Evolutionary conservation across 2,888 invertebrate species (phyloP).

Genomic region (Xestia sexstrigata): DNA sequence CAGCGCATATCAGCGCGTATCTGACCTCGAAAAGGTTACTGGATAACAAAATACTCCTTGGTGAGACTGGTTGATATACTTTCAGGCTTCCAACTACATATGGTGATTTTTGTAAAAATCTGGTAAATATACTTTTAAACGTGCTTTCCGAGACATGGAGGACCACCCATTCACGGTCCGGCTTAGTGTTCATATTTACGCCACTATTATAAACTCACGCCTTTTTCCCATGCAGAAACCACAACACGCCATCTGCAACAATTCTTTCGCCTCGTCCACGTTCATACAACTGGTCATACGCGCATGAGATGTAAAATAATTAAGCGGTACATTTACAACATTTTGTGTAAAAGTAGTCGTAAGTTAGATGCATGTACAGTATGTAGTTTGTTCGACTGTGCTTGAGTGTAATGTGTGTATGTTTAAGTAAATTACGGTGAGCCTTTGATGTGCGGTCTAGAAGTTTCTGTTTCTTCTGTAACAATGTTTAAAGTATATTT

Average conservation of each 20-base stretch:
- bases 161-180: background rate
- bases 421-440: slow-evolving; percentile 26
- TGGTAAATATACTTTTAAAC: background rate
- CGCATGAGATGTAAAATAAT: background rate
- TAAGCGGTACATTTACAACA: background rate
- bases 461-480: slow-evolving; percentile 12
- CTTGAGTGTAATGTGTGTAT: slow-evolving; percentile 3
- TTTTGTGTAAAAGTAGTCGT: background rate
- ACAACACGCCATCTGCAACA: background rate
- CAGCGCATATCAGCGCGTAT: too few relatives aligned
- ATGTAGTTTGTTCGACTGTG: background rate
- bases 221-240: background rate
- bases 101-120: background rate
- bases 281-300: background rate
- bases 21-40: background rate
- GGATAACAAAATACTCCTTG: background rate
- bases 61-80: background rate
- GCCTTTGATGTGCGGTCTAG: slow-evolving; percentile 35
- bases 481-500: background rate
- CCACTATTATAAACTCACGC: background rate
- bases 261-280: background rate
- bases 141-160: background rate
- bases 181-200: background rate
- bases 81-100: background rate
- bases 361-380: background rate